Conservation (phyloP, 1,140 invertebrate genomes). For the Heliconius hermathena region DNA sequence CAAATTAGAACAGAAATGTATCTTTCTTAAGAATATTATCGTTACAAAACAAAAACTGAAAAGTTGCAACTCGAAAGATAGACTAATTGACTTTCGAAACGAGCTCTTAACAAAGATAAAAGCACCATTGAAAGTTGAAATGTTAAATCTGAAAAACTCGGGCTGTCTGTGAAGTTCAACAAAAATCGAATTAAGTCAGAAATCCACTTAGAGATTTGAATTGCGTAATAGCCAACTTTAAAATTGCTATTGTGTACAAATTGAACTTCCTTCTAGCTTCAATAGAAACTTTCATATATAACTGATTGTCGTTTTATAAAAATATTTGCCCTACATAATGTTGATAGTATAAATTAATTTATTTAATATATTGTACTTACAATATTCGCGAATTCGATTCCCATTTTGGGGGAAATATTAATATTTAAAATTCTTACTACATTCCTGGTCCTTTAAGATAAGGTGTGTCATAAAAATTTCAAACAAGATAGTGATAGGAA, state of each 20-base stretch:
- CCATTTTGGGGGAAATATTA: not conserved
- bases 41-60: constrained; percentile 19
- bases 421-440: not conserved
- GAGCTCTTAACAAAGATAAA: constrained; percentile 33
- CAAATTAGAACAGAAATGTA: not conserved
- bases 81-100: constrained; percentile 33
- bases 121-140: constrained; percentile 45
- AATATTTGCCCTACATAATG: not conserved
- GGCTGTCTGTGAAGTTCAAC: constrained; percentile 53
- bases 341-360: not conserved
- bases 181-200: constrained; percentile 62
- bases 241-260: constrained; percentile 34
- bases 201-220: constrained; percentile 33
- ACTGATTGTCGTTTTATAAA: not conserved
- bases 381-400: not conserved
- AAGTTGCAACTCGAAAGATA: constrained; percentile 35
- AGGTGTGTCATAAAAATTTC: too few relatives aligned
- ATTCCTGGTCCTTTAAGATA: not conserved
- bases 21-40: constrained; percentile 10
- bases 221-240: constrained; percentile 31
- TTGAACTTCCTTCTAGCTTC: constrained; percentile 25
- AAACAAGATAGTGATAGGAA: too few relatives aligned
- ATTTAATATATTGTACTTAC: too few relatives aligned
- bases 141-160: constrained; percentile 43
- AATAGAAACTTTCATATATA: constrained; percentile 16